Conservation (phyloP, 2,797 vertebrate species). For the Epinephelus awoara region DNA sequence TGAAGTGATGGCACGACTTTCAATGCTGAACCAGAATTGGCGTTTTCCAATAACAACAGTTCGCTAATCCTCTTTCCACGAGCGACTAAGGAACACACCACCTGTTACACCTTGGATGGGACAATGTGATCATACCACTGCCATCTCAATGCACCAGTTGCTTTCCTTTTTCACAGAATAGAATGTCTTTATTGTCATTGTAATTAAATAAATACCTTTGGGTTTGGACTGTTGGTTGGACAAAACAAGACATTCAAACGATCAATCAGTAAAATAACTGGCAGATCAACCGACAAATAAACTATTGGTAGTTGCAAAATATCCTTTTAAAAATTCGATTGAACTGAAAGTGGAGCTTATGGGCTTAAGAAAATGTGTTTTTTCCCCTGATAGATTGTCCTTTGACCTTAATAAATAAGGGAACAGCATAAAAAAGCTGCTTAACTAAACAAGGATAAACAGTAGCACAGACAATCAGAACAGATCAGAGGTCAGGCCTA, state of each 20-base stretch:
- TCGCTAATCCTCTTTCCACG: too few species aligned
- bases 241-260: background rate
- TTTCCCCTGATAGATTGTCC: background rate
- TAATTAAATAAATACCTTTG: too few species aligned
- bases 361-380: slow-evolving; percentile 4
- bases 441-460: slow-evolving; percentile 45
- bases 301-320: background rate
- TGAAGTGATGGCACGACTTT: too few species aligned
- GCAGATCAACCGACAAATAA: background rate
- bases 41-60: too few species aligned
- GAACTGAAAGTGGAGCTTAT: background rate
- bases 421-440: slow-evolving; percentile 51
- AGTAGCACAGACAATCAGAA: slow-evolving; percentile 37
- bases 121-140: too few species aligned
- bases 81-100: too few species aligned
- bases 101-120: too few species aligned
- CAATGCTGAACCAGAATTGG: too few species aligned
- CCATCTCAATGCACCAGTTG: too few species aligned
- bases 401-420: slow-evolving; percentile 29
- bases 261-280: background rate
- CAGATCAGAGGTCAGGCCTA: slow-evolving; percentile 40
- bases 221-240: too few species aligned
- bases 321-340: background rate
- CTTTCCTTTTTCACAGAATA: too few species aligned
- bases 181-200: too few species aligned